Evolutionary conservation across 2,797 vertebrate species (phyloP).

Genomic region (Eupleurogrammus muticus): DNA sequence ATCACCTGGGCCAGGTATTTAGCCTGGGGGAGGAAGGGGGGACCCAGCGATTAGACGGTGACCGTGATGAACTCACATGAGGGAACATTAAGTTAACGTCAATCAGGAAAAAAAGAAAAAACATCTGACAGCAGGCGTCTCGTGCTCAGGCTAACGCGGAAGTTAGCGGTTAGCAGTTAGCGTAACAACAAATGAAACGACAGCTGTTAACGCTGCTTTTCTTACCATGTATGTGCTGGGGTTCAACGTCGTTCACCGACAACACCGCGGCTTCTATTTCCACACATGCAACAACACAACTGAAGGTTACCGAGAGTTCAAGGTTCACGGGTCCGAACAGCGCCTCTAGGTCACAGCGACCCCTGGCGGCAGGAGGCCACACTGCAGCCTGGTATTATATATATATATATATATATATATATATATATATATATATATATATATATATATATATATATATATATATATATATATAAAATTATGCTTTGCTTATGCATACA

Average conservation of each 20-base stretch:
- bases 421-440: too few species aligned
- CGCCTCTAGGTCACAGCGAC: slow-evolving; percentile 18
- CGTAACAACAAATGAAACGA: neutral
- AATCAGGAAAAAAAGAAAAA: neutral
- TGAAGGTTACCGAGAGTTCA: slow-evolving; percentile 75
- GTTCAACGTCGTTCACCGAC: neutral
- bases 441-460: too few species aligned
- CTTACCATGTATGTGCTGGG: slow-evolving; percentile 69
- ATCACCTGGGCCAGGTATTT: slow-evolving; percentile 96
- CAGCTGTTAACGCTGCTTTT: fast-evolving
- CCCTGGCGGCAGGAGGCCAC: slow-evolving; percentile 41
- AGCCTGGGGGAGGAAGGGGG: slow-evolving; percentile 81
- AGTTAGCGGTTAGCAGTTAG: neutral
- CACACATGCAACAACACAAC: slow-evolving; percentile 55
- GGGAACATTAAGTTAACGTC: neutral
- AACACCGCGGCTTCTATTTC: neutral
- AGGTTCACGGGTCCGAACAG: slow-evolving; percentile 55
- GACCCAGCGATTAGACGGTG: neutral
- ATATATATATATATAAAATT: too few species aligned
- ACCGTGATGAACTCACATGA: neutral
- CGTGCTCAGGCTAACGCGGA: neutral
- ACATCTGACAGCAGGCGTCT: neutral
- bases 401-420: too few species aligned
- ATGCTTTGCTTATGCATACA: too few species aligned
- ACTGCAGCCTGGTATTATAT: slow-evolving; percentile 30